Percentiles rank a stretch among this genome's conserved stretches.
Evolutionary conservation across 2,797 vertebrate species (phyloP).

Genomic region (Helarctos malayanus): DNA sequence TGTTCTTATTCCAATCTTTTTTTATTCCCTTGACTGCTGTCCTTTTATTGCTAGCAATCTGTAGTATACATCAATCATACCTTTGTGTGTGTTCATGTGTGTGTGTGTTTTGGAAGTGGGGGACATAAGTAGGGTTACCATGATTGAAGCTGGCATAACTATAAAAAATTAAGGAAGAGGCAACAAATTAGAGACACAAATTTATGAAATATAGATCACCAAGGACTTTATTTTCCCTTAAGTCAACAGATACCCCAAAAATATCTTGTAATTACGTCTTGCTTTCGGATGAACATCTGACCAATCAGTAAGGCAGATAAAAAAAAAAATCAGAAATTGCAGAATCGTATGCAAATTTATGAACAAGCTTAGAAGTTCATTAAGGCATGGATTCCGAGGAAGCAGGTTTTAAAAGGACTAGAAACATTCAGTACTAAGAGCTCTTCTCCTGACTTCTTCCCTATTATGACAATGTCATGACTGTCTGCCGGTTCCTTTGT

Average conservation of each 20-base stretch:
- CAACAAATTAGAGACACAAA: slow-evolving; percentile 34
- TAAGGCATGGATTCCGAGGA: not conserved
- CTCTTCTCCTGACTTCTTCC: not conserved
- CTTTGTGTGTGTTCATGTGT: not conserved
- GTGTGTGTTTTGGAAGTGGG: not conserved
- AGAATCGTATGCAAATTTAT: not conserved
- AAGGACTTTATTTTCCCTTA: slow-evolving; percentile 49
- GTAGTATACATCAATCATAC: not conserved
- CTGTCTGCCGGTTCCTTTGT: not conserved
- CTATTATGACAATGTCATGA: not conserved
- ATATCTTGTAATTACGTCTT: not conserved
- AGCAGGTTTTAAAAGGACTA: not conserved
- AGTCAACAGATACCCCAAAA: not conserved
- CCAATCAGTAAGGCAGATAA: not conserved
- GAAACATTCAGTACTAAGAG: not conserved
- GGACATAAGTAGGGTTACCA: not conserved
- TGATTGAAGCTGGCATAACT: not conserved
- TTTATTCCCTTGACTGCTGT: not conserved
- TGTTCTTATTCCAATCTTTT: not conserved
- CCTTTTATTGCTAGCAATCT: not conserved
- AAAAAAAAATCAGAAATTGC: slow-evolving; percentile 20
- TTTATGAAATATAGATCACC: slow-evolving; percentile 43
- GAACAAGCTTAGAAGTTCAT: not conserved
- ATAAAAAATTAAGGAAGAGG: not conserved
- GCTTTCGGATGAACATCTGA: not conserved